A percentile compares a stretch with the other conserved stretches of the same genome.
Evolutionary conservation across 2,113 vertebrate species (phyloP).

Genomic region (Barbus barbus): DNA sequence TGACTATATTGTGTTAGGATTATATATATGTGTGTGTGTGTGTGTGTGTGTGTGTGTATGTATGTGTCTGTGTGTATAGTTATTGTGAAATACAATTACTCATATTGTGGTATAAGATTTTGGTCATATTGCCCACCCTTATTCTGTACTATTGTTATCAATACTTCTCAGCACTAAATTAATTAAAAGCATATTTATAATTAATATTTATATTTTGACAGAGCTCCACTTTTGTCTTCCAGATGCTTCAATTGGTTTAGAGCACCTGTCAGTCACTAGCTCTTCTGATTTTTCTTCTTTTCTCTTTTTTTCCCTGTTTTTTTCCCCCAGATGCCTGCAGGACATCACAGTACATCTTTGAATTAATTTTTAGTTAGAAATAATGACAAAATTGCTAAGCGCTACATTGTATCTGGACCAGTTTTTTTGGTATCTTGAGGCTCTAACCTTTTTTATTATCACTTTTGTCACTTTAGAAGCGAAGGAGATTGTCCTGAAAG

Average conservation of each 20-base stretch:
- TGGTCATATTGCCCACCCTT: too few relatives aligned
- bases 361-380: slow-evolving; percentile 63
- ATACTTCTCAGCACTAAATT: background rate
- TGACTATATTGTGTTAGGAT: too few relatives aligned
- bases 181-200: background rate
- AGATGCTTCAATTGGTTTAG: slow-evolving; percentile 28
- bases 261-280: slow-evolving; percentile 33
- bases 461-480: slow-evolving; percentile 78
- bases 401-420: slow-evolving; percentile 44
- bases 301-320: slow-evolving; percentile 41
- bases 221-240: background rate
- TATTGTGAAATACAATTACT: too few relatives aligned
- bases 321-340: slow-evolving; percentile 63
- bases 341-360: slow-evolving; percentile 69
- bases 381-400: slow-evolving; percentile 8
- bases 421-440: background rate
- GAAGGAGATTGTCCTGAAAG: slow-evolving; percentile 96
- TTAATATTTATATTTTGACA: background rate
- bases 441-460: slow-evolving; percentile 13
- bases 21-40: too few relatives aligned
- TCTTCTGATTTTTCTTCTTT: slow-evolving; percentile 31
- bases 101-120: too few relatives aligned
- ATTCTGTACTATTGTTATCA: too few relatives aligned
- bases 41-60: too few relatives aligned
- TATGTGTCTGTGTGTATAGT: too few relatives aligned